Conservation (phyloP, 2,888 invertebrate species). For the Pristionchus fissidentatus region DNA sequence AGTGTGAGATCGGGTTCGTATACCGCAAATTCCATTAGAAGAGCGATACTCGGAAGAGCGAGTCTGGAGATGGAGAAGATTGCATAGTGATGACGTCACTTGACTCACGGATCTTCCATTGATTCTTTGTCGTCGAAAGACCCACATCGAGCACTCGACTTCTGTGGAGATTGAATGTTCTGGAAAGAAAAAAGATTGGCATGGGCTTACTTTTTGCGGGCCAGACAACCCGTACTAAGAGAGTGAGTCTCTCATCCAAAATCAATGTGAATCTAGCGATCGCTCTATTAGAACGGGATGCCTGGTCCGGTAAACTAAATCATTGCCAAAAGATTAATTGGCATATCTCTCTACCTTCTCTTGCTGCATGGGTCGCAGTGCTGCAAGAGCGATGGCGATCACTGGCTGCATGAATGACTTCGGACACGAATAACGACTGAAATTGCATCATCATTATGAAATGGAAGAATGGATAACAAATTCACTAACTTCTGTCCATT, state of each 20-base stretch:
- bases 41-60: conserved; percentile 59
- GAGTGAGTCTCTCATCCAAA: neutral
- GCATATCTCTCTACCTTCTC: neutral
- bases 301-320: too few relatives aligned
- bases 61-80: conserved; percentile 55
- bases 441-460: neutral
- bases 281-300: too few relatives aligned
- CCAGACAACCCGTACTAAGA: neutral
- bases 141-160: neutral
- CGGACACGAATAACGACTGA: conserved; percentile 62
- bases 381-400: conserved; percentile 61
- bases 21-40: conserved; percentile 66
- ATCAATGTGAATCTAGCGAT: too few relatives aligned
- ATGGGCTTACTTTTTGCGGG: neutral
- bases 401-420: conserved; percentile 67
- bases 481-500: neutral
- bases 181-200: neutral
- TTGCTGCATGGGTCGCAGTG: conserved; percentile 45
- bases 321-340: neutral
- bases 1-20: conserved; percentile 62
- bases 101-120: conserved; percentile 44
- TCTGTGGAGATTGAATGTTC: conserved; percentile 14
- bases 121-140: neutral
- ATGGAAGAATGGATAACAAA: neutral
- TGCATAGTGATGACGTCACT: neutral